Base-by-base conservation (phyloP, 2,888 invertebrate genomes). In the Cylindroiulus punctatus region DNA sequence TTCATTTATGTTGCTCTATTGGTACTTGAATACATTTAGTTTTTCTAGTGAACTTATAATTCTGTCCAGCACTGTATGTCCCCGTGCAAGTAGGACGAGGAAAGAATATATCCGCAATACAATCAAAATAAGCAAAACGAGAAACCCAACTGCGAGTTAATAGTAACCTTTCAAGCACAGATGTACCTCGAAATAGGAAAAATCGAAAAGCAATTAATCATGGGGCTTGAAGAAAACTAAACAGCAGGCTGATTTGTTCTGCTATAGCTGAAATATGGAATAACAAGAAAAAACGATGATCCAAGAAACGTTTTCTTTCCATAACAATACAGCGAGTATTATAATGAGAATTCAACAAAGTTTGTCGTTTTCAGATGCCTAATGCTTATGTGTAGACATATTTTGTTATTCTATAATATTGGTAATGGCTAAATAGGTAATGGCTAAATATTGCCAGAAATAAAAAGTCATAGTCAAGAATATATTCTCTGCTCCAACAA, bases 161-260 rank as follows among this genome's bases (percentile, higher is more conserved):
- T 65, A 36, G 26, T 65, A 65, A 65, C 65, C 65, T 65, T 65
- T 65, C 65, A 65, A 65, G 65, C 22, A 26, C 65, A 65, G 65
- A 65, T 26, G 65, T 26, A 65, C 26, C 65, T 12, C 22, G 26
- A 65, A 65, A 65, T 65, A 26, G 65, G 26, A 65, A 65, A 65
- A 65, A 65, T 65, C 65, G 65, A 65, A 65, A 65, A 65, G 65
- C 65, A 65, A 65, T 65, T 65, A 65, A 65, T 65, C 65, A 65
- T 65, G 65, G 65, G 65, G 65, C 65, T 26, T 26, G 22, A n/a
- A 26, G 65, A 65, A 65, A 65, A 65, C 12, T 65, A 65, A 65
- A 26, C 65, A 65, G 65, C 65, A 65, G 65, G 65, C 65, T 65
- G 65, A 65, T 65, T 65, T 65, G 65, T 12, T 65, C 65, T 65